Evolutionary conservation across 2,797 vertebrate genomes (phyloP), one percentile per base, ranked within the genome.

Genomic region (Tadarida brasiliensis): DNA sequence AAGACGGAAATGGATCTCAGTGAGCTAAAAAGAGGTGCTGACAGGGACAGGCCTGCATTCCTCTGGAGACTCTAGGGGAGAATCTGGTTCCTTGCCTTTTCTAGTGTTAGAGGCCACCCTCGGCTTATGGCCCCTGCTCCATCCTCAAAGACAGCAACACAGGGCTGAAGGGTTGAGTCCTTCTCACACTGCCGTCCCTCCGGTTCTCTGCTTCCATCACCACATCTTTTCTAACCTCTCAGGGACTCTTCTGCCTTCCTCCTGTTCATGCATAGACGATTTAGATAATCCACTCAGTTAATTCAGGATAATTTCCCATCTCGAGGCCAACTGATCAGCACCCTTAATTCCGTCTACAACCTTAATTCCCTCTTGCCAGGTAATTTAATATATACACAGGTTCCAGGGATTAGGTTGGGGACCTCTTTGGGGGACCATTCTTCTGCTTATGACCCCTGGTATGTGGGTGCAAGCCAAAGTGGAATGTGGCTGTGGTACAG

Each of bases 401-500:
- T 59, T 35, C 54, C 87, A 70, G 19, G 24, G 15, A 28, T 73
- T 54, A n/a, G 49, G 47, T 22, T 3, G 7, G 80, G 76, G 71
- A 4, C 17, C 1, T 51, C 73, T 20, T 22, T 56, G 16, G 12
- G 16, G 74, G 78, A 28, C 12, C 10, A 16, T n/a, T 3, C 5
- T 71, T 54, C 74, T 35, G 33, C 57, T 24, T 8, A 24, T 20
- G 49, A 47, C 22, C 33, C 17, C 44, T 4, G 11, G n/a, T 3
- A 20, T 5, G 33, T 3, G 49, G 54, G 30, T 44, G 7, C 33
- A 51, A 51, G 9, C 54, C 65, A 7, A 28, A 14, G 17, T 1
- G 19, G 28, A 80, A 16, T 0, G 12, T 28, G 35, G 22, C 61
- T 1, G 0, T 3, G 4, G 11, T 0, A 0, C 12, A 65, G 30